Conservation (phyloP, 2,113 vertebrate species). For the Orycteropus afer region DNA sequence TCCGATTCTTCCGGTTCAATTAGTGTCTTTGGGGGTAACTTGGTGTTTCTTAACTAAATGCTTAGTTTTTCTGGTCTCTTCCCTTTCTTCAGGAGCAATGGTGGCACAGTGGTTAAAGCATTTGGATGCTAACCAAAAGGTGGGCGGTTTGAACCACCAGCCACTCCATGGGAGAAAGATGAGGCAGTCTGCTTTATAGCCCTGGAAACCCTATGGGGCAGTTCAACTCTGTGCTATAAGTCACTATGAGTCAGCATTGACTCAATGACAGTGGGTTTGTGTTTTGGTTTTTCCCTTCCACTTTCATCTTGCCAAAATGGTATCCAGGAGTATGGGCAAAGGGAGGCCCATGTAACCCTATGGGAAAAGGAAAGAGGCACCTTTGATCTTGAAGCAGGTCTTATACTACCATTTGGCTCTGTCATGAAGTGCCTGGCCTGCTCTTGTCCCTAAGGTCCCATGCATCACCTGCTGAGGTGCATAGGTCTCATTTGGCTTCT, state of each 20-base stretch:
- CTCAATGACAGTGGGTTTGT: no score
- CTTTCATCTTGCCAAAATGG: not conserved
- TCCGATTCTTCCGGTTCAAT: not conserved
- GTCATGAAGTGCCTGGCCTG: not conserved
- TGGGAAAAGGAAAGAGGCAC: not conserved
- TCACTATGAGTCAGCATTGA: no score
- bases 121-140: no score
- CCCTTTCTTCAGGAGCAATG: no score
- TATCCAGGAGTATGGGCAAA: not conserved
- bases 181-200: no score
- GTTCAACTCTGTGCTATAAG: no score
- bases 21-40: not conserved
- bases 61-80: not conserved
- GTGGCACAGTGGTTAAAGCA: no score
- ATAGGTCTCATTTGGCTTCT: not conserved
- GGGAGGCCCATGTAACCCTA: not conserved
- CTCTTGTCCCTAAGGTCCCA: not conserved
- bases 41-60: not conserved
- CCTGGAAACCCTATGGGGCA: no score
- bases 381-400: not conserved
- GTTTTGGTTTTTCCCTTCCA: not conserved
- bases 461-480: not conserved
- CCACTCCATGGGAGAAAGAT: no score
- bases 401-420: not conserved
- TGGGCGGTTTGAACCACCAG: no score